Evolutionary conservation across 2,888 invertebrate species (phyloP), one percentile per base, ranked within the genome.

Genomic region (Palloptera scutellata): DNA sequence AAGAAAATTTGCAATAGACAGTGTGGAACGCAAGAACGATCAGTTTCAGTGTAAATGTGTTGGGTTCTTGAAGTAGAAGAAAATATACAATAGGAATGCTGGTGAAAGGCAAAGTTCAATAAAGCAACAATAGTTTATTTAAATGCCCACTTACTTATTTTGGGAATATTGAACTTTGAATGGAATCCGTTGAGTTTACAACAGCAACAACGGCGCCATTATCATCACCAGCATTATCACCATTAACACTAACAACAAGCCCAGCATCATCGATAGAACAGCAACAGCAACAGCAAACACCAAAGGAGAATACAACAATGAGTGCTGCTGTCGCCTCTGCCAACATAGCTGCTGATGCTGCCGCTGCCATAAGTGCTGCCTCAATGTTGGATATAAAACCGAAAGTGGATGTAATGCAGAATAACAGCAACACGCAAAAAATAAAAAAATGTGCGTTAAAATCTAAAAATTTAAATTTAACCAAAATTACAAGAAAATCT

Each of bases 291-390:
- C 10, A 8, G 48, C 48, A 15, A 13, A 13, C 6, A 48, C 48
- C 48, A 4, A 48, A 42, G 43, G 58, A 40, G 12, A 58, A 12
- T 20, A 13, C 11, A 41, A 43, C 17, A 30, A 61, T 20, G 51
- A 81, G 76, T 73, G 82, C 79, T 59, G 76, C 82, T 43, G 79
- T 79, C 51, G 79, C 81, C 62, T 81, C 82, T 65, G 81, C 78
- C 59, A 81, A 79, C 62, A 63, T 64, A 66, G 71, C 70, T 45
- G 80, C 77, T 61, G 79, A 75, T 74, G 83, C 79, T 59, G 76
- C 81, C 54, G 79, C 79, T 41, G 81, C 82, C 61, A 81, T 81
- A 66, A 79, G 76, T 57, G 81, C 58, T 60, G 63, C 64, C 45
- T 20, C 72, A 63, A 62, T 69, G 6, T 61, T 79, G 60, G 81